phyloP scores from a whole-genome alignment of 2,113 vertebrate genomes.

The Oryzias curvinotus region DNA sequence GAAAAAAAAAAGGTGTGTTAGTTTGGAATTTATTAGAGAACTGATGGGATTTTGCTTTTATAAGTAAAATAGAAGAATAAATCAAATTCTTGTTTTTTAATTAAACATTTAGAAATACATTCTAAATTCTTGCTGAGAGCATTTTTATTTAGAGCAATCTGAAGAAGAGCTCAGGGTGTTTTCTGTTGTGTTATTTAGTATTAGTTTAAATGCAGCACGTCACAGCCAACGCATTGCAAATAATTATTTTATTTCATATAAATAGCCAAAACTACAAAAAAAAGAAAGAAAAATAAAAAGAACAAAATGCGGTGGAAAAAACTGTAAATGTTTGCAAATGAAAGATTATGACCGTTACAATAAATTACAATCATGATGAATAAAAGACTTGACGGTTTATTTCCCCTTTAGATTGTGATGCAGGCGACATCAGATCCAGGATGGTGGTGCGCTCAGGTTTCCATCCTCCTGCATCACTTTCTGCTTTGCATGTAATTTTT shows the following conservation, averaged over 20 bases:
- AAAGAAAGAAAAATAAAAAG: conserved; percentile 32
- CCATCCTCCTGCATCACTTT: conserved; percentile 57
- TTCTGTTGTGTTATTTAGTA: not conserved
- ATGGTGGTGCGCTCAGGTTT: conserved; percentile 30
- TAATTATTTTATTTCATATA: conserved; percentile 69
- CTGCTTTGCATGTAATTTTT: conserved; percentile 79
- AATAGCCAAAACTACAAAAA: conserved; percentile 52
- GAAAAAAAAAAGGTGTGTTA: not conserved
- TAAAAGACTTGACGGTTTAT: conserved; percentile 28
- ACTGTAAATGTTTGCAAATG: conserved; percentile 30
- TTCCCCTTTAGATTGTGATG: conserved; percentile 29
- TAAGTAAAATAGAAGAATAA: not conserved
- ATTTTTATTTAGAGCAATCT: not conserved
- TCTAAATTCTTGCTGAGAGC: not conserved
- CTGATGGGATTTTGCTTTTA: not conserved
- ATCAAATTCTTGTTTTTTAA: not conserved
- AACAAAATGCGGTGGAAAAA: conserved; percentile 8
- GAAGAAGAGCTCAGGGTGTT: not conserved
- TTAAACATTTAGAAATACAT: not conserved
- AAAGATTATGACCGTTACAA: conserved; percentile 26
- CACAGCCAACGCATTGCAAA: conserved; percentile 55
- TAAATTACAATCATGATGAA: conserved; percentile 56
- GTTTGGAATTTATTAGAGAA: not conserved
- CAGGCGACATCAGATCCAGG: conserved; percentile 28
- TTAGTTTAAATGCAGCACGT: conserved; percentile 21